Percentiles rank a stretch among this genome's conserved stretches.
These are phyloP conservation scores for Drosophila prolongata DNA, from an alignment of 2,888 invertebrate genomes.

Conservation along the genomic window DNA sequence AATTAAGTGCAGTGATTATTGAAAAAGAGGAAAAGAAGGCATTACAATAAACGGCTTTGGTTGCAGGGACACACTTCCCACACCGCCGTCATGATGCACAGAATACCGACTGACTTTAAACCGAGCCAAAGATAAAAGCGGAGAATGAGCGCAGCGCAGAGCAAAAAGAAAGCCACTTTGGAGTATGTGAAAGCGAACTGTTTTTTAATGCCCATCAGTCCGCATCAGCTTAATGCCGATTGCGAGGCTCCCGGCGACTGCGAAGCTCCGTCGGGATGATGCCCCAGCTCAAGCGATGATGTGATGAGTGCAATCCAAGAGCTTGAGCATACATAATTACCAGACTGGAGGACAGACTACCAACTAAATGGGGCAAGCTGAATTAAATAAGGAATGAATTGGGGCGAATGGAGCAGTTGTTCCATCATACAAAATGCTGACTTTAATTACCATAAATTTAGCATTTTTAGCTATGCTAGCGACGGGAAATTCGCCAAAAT, in stretches of 20 bases:
- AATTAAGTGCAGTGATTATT: constrained; percentile 62
- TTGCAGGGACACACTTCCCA: neutral
- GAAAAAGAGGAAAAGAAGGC: constrained; percentile 38
- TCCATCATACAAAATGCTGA: constrained; percentile 17
- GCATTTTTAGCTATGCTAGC: constrained; percentile 19
- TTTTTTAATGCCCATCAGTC: constrained; percentile 47
- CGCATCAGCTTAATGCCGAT: constrained; percentile 42
- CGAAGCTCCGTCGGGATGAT: constrained; percentile 8
- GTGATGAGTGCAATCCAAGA: constrained; percentile 46
- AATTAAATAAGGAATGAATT: neutral
- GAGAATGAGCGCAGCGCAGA: neutral
- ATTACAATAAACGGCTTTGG: constrained; percentile 37
- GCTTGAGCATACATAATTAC: constrained; percentile 45
- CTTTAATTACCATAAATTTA: constrained; percentile 54
- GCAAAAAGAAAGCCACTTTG: neutral
- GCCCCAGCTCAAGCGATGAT: constrained; percentile 34
- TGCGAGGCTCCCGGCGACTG: constrained; percentile 4
- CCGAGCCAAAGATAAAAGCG: neutral
- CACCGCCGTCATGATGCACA: neutral
- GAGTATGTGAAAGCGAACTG: constrained; percentile 27
- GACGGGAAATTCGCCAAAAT: constrained; percentile 7
- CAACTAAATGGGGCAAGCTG: constrained; percentile 12
- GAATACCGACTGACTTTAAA: constrained; percentile 7
- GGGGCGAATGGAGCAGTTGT: constrained; percentile 13
- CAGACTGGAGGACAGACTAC: constrained; percentile 18